These are phyloP conservation scores for Tympanoctomys barrerae DNA, from an alignment of 2,797 vertebrate genomes.

Conservation along the genomic window DNA sequence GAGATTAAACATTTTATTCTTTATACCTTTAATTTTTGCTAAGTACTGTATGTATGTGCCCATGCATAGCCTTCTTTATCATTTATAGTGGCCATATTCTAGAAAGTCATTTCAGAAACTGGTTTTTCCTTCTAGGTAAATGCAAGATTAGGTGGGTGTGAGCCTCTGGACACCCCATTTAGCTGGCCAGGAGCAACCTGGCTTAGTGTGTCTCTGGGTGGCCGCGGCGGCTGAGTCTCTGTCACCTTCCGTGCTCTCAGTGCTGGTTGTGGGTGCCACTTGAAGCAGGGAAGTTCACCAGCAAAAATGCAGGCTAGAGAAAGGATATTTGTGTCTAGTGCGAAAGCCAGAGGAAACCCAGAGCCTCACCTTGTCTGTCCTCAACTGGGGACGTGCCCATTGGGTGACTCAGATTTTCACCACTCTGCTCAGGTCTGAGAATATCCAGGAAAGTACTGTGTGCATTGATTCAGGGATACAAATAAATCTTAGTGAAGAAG, in stretches of 20 bases:
- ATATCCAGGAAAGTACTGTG: background rate
- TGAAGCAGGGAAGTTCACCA: constrained; percentile 32
- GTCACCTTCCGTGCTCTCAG: background rate
- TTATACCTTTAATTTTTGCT: background rate
- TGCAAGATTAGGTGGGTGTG: background rate
- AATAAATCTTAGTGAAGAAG: background rate
- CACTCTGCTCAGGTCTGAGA: background rate
- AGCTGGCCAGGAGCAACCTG: background rate
- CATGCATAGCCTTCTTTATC: background rate
- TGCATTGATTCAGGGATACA: background rate
- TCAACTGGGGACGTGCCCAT: background rate
- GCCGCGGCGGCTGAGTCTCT: background rate
- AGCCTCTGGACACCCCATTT: background rate
- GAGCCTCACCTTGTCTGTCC: background rate
- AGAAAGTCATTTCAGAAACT: background rate
- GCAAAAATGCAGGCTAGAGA: background rate
- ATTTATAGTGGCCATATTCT: background rate
- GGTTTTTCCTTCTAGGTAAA: background rate
- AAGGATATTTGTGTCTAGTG: background rate
- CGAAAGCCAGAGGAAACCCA: background rate
- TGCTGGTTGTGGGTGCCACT: background rate
- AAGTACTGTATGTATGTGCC: background rate
- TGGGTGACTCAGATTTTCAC: background rate
- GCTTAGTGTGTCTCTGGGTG: background rate
- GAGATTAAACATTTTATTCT: background rate